Evolutionary conservation across 2,888 invertebrate genomes (phyloP), one percentile per base, ranked within the genome.

Genomic region (Polydrusus cervinus): DNA sequence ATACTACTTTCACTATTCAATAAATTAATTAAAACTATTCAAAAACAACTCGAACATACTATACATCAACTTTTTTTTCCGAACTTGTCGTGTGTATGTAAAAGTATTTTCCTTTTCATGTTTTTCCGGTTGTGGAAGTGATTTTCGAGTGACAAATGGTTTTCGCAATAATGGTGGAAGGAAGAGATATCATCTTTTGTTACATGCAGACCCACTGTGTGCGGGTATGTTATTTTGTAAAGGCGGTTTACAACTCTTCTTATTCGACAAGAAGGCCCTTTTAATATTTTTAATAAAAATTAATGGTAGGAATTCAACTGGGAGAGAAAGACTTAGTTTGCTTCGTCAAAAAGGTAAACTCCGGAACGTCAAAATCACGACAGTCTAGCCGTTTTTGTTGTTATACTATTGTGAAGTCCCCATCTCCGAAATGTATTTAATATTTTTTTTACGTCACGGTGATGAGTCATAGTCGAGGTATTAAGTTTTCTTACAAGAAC

Each of bases 111-210:
- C 60, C 49, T 74, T 74, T 74, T 70, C 62, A 65, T 65, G 69
- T 65, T 74, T 70, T 74, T 69, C 64, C 65, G 64, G 70, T 25
- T 10, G 60, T 53, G 74, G 70, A 74, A 74, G 68, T 74, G 74
- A 74, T 74, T 74, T 74, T 62, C 55, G 70, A 67, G 69, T 74
- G 74, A 74, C 74, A 70, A 74, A 74, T 74, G 70, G 74, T 57
- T 47, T 64, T 55, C 55, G 69, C 57, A 60, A 67, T 67, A 67
- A 67, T 66, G 61, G 40, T 40, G 61, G 53, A 61, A 60, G 67
- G 53, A 51, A 61, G 7, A 47, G 43, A 67, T 51, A 66, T 67
- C 61, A 61, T 67, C 72, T 16, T 61, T 61, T 73, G 72, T 67
- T 60, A 67, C 61, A 73, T 73, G 61, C 49, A 60, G 38, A 14